Conservation (phyloP, 2,113 vertebrate genomes). For the Oceanodroma tethys region DNA sequence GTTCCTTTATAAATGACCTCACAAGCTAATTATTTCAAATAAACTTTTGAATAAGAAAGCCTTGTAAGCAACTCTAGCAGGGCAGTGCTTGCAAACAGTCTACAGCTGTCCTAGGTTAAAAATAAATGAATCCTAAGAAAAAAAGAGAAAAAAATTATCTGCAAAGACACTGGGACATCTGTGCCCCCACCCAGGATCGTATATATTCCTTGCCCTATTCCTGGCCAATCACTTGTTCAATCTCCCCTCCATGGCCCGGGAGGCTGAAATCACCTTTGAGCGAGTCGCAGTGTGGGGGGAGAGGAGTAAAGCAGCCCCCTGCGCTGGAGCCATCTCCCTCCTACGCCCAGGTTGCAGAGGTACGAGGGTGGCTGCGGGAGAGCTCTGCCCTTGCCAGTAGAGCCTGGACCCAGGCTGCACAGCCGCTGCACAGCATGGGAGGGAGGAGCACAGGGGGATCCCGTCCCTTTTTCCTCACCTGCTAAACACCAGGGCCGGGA, state of each 20-base stretch:
- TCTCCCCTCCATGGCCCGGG: accelerated
- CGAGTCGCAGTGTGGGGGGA: accelerated
- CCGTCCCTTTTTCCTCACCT: background rate
- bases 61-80: background rate
- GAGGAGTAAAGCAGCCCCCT: background rate
- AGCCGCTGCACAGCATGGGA: background rate
- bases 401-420: background rate
- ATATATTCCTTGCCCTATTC: background rate
- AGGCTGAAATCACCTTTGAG: background rate
- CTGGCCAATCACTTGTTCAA: background rate
- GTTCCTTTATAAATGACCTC: background rate
- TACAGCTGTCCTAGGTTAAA: background rate
- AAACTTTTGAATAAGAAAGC: conserved; percentile 23
- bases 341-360: accelerated
- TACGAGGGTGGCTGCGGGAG: accelerated
- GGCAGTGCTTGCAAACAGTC: background rate
- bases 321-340: background rate
- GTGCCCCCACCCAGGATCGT: accelerated
- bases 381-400: background rate
- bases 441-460: background rate
- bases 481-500: background rate
- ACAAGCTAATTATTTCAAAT: conserved; percentile 21
- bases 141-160: background rate
- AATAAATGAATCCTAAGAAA: background rate
- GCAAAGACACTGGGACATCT: background rate